Percentiles rank a stretch among this genome's conserved stretches.
These are phyloP conservation scores for Columba guinea DNA, from an alignment of 2,797 vertebrate genomes.

Conservation along the genomic window DNA sequence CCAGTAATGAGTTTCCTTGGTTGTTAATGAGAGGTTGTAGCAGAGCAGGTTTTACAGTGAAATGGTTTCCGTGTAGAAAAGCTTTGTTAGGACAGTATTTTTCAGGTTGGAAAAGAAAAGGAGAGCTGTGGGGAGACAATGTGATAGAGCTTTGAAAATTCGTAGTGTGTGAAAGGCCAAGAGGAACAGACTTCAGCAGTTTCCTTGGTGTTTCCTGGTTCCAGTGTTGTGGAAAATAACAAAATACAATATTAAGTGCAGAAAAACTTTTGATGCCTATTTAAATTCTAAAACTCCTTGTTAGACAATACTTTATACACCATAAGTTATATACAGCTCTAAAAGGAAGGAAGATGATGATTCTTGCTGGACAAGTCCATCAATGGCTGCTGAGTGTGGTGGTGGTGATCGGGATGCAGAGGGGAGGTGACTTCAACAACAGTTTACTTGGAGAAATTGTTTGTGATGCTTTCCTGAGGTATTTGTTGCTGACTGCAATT, in stretches of 20 bases:
- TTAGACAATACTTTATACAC: rapidly evolving
- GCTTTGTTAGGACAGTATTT: background rate
- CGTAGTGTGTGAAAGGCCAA: background rate
- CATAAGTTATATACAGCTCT: background rate
- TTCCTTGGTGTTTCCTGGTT: background rate
- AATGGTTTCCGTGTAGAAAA: background rate
- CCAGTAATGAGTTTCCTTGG: background rate
- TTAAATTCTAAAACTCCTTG: background rate
- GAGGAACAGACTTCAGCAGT: background rate
- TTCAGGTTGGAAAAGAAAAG: background rate
- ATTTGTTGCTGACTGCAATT: background rate
- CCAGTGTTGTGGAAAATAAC: background rate
- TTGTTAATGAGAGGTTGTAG: background rate
- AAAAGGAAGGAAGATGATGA: background rate
- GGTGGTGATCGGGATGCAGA: background rate
- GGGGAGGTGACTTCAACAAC: background rate
- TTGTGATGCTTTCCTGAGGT: background rate
- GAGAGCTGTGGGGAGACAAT: background rate
- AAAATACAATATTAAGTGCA: background rate
- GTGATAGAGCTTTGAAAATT: background rate
- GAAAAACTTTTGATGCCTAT: background rate
- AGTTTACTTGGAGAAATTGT: background rate
- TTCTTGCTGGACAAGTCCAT: background rate
- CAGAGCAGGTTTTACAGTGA: background rate
- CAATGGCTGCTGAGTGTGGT: background rate